Base-by-base conservation (phyloP, 2,113 vertebrate genomes). In the Rhinolophus sinicus region DNA sequence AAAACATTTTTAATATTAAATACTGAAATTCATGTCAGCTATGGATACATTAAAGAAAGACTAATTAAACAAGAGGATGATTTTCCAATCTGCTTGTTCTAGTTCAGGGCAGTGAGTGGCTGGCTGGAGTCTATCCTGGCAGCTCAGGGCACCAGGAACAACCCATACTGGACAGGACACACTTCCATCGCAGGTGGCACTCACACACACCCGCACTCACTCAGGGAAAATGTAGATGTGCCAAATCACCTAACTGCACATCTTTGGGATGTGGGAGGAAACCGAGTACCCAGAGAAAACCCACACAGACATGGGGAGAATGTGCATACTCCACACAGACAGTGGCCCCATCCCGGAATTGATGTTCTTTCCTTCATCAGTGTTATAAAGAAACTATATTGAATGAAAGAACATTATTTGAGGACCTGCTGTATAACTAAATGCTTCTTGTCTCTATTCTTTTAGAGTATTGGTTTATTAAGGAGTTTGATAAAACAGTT, bases 401-500 rank as follows among this genome's bases (percentile, higher is more conserved):
- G 26, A 62, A 40, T 60, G 15, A 82, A 62, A 62, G 26, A 35
- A 62, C 15, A 62, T 44, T 30, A 13, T 82, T 62, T 40, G 58
- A 44, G 60, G 24, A 44, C 15, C 5, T 40, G 19, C 33, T 78
- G 16, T 60, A 9, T 14, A 78, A 47, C 30, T 67, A 44, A 96
- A 93, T 18, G 2, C 9, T 47, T 52, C 4, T n/a, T 92, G 82
- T 58, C 56, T 80, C 2, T 78, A 11, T 76, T 78, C 13, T 90
- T 87, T 88, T 96, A 73, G 60, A 86, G 4, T 94, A 91, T 58
- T 58, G 24, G 2, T 87, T 96, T 75, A 78, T 69, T 73, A 12
- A 78, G 44, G 54, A 69, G 3, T 89, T 80, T 72, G 65, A 83
- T 64, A 50, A 78, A 81, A 89, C 54, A 95, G 2, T 60, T 58